Conservation (phyloP, 1,140 invertebrate genomes). For the Archivesica marissinica region DNA sequence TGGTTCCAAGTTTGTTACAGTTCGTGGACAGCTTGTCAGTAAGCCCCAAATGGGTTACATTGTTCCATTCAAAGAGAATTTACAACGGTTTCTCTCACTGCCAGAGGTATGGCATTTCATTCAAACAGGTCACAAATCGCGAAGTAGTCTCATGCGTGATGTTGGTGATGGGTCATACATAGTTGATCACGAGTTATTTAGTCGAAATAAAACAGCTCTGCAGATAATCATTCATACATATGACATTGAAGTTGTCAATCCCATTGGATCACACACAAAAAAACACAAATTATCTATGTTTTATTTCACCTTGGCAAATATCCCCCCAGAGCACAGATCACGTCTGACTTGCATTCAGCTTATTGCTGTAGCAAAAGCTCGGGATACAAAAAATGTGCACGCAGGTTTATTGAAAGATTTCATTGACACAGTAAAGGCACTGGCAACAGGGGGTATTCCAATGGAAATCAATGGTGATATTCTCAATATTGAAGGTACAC, state of each 20-base stretch:
- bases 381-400: background rate
- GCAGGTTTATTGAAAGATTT: background rate
- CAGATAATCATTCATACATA: constrained; percentile 29
- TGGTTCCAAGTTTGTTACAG: background rate
- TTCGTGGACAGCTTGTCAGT: background rate
- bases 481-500: background rate
- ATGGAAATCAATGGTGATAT: background rate
- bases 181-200: background rate
- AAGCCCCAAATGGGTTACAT: constrained; percentile 16
- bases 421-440: background rate
- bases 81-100: constrained; percentile 11
- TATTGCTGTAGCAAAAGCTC: background rate
- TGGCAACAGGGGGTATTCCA: background rate
- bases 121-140: constrained; percentile 5
- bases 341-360: constrained; percentile 8
- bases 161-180: constrained; percentile 35
- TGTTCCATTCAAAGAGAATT: constrained; percentile 23
- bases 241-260: constrained; percentile 55
- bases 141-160: constrained; percentile 39
- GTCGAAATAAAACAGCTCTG: constrained; percentile 9
- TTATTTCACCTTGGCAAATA: constrained; percentile 18
- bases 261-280: constrained; percentile 37
- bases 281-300: background rate
- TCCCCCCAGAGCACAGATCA: constrained; percentile 18
- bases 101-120: constrained; percentile 32